phyloP scores from a whole-genome alignment of 2,888 invertebrate genomes.

The Cephus rjabovi region DNA sequence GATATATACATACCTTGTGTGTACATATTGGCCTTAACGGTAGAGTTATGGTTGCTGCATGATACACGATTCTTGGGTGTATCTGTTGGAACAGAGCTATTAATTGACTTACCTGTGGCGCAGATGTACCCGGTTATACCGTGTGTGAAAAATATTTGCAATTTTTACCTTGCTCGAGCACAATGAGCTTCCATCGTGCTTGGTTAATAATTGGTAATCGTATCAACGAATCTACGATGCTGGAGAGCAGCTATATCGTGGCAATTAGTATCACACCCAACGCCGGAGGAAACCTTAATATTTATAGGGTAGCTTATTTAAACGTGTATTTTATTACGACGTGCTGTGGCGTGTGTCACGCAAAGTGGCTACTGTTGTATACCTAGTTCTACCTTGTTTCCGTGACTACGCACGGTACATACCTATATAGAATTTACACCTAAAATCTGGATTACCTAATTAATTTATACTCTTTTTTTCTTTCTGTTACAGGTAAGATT shows the following conservation, averaged over 20 bases:
- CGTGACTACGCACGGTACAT: background rate
- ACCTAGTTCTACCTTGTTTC: background rate
- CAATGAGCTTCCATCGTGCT: background rate
- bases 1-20: background rate
- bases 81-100: background rate
- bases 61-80: background rate
- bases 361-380: background rate
- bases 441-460: constrained; percentile 27
- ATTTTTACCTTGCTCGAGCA: background rate
- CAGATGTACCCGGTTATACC: background rate
- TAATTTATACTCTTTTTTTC: constrained; percentile 22
- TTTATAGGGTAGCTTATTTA: constrained; percentile 35
- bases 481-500: constrained; percentile 55
- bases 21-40: background rate
- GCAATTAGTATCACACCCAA: constrained; percentile 27
- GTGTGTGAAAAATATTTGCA: background rate
- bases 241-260: background rate
- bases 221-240: background rate
- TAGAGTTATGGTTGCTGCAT: background rate
- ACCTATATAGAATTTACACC: constrained; percentile 4
- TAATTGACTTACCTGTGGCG: background rate
- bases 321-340: background rate
- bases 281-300: constrained; percentile 40
- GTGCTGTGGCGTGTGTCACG: background rate
- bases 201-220: background rate